Conservation (phyloP, 1,140 invertebrate species). For the Lasioglossum albipes region DNA sequence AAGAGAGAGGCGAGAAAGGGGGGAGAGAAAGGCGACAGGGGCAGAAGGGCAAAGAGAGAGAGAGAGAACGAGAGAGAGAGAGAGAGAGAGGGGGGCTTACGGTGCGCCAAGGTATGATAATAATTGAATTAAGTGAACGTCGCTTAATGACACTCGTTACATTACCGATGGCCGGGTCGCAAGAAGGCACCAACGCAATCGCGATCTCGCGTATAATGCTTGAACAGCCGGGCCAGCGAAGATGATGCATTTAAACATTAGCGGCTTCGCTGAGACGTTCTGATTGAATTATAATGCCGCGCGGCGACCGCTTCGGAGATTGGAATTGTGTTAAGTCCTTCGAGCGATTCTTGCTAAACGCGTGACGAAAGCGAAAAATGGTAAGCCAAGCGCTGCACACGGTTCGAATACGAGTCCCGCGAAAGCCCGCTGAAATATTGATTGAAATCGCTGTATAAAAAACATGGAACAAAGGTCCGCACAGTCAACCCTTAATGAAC, state of each 20-base stretch:
- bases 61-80: neutral
- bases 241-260: conserved; percentile 42
- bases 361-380: neutral
- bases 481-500: no score
- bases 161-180: conserved; percentile 43
- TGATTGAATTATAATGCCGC: conserved; percentile 20
- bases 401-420: neutral
- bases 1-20: conserved; percentile 3
- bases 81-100: neutral
- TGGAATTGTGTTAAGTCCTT: neutral
- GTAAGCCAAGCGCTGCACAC: conserved; percentile 3
- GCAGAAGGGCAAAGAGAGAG: neutral
- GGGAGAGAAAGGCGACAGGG: conserved; percentile 8
- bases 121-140: conserved; percentile 65
- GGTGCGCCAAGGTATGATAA: conserved; percentile 50
- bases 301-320: neutral
- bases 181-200: conserved; percentile 32
- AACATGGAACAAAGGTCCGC: no score
- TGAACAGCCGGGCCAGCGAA: neutral
- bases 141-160: conserved; percentile 65
- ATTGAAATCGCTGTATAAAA: no score
- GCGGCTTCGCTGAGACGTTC: conserved; percentile 13
- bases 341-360: neutral
- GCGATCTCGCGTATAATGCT: conserved; percentile 37
- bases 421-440: no score